Evolutionary conservation across 2,797 vertebrate genomes (phyloP).

Genomic region (Diplodus sargus): DNA sequence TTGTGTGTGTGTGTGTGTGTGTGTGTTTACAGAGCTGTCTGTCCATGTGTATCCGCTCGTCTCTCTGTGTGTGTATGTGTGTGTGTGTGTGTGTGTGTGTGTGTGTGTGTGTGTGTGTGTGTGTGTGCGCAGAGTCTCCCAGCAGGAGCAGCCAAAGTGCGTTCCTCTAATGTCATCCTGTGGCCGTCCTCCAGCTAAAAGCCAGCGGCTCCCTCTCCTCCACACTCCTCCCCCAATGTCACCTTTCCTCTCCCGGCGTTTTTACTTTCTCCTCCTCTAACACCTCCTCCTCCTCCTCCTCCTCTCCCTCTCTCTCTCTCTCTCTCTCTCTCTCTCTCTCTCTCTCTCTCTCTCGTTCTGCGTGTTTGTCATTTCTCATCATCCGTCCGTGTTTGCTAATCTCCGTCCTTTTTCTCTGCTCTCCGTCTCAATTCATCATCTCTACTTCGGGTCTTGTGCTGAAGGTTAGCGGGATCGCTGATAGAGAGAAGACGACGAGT

Average conservation of each 20-base stretch:
- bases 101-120: slow-evolving; percentile 26
- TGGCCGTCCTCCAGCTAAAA: slow-evolving; percentile 81
- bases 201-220: slow-evolving; percentile 69
- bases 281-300: slow-evolving; percentile 47
- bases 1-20: slow-evolving; percentile 31
- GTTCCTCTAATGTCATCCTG: slow-evolving; percentile 77
- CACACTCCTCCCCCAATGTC: slow-evolving; percentile 74
- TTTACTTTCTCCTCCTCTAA: slow-evolving; percentile 65
- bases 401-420: slow-evolving; percentile 81
- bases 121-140: slow-evolving; percentile 64
- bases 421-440: slow-evolving; percentile 86
- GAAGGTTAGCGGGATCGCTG: slow-evolving; percentile 82
- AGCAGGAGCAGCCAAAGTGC: slow-evolving; percentile 82
- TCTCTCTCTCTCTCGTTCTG: slow-evolving; percentile 28
- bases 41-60: slow-evolving; percentile 51
- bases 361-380: slow-evolving; percentile 87
- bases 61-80: slow-evolving; percentile 40
- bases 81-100: slow-evolving; percentile 8
- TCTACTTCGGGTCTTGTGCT: slow-evolving; percentile 76
- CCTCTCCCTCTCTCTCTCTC: background rate
- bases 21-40: slow-evolving; percentile 46
- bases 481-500: slow-evolving; percentile 73
- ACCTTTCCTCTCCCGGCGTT: slow-evolving; percentile 75
- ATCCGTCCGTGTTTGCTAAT: slow-evolving; percentile 84
- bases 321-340: background rate